Conservation (phyloP, 1,140 invertebrate species). For the Scaptomyza pallida region DNA sequence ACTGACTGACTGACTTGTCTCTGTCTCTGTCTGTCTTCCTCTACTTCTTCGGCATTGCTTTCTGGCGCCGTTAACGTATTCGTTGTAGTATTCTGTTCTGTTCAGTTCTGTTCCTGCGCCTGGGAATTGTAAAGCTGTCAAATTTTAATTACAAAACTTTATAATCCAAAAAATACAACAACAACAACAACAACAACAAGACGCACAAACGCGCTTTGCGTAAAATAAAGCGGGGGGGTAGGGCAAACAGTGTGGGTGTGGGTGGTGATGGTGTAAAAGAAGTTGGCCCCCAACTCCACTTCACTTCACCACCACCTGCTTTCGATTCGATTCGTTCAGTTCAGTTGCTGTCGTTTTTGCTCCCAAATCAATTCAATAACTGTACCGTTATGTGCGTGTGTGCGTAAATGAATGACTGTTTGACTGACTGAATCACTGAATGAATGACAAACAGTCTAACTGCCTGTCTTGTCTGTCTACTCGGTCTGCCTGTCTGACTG, state of each 20-base stretch:
- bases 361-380: constrained; percentile 78
- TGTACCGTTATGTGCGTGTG: constrained; percentile 65
- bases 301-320: background rate
- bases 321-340: constrained; percentile 1
- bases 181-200: constrained; percentile 61
- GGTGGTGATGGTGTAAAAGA: too few species aligned
- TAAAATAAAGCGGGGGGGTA: background rate
- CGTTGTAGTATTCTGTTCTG: too few species aligned
- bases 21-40: constrained; percentile 14
- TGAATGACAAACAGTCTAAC: constrained; percentile 33
- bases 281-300: too few species aligned
- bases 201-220: constrained; percentile 26
- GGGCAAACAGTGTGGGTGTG: too few species aligned
- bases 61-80: background rate
- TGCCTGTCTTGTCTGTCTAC: constrained; percentile 39
- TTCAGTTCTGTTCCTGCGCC: constrained; percentile 23
- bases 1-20: constrained; percentile 3
- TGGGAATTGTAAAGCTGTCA: constrained; percentile 82
- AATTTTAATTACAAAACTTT: constrained; percentile 83
- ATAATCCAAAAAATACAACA: constrained; percentile 80
- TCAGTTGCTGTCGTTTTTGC: constrained; percentile 20
- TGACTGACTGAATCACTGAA: constrained; percentile 60
- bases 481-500: constrained; percentile 2
- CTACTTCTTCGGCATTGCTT: background rate
- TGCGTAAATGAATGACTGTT: constrained; percentile 64